Evolutionary conservation across 2,888 invertebrate species (phyloP), one percentile per base, ranked within the genome.

Genomic region (Drosophila monieri): DNA sequence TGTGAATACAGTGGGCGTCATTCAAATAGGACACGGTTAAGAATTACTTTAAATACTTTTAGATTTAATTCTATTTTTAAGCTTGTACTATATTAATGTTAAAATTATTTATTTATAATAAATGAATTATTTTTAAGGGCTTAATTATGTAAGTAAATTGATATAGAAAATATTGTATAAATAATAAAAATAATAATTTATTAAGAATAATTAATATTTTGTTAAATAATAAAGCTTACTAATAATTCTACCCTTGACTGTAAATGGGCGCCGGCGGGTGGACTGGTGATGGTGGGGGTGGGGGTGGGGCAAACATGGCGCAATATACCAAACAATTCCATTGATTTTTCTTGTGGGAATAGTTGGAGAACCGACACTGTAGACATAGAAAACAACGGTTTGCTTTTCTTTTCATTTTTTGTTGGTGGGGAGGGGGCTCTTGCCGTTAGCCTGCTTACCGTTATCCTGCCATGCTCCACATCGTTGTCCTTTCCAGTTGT

Each of bases 301-400:
- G 47, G 30, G 14, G 15, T 35, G 59, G 35, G 59, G 56, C 57
- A 57, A 57, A 58, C 58, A 57, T 59, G 59, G 67, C 67, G 56
- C 77, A 87, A 81, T 81, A 83, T 73, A 75, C 74, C 86, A 84
- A 86, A 80, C 80, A 80, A 86, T 88, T 88, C 80, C 85, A 85
- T 85, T 85, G 85, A 85, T 85, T 85, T 85, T 88, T 88, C 85
- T 84, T 80, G 75, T 74, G 85, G 85, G 85, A 85, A 86, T 84
- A 71, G 70, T 70, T 62, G 53, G 51, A 51, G 59, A 59, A 46
- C 52, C 72, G 58, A 58, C 72, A 48, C 67, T 46, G 46, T 64
- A 46, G 53, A 65, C 53, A 65, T 65, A 25, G 64, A 44, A 53
- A 65, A 64, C 62, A 62, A 52, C 62, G 62, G 52, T 44, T 65